Base-by-base conservation (phyloP, 2,113 vertebrate species). In the Triplophysa tibetana region DNA sequence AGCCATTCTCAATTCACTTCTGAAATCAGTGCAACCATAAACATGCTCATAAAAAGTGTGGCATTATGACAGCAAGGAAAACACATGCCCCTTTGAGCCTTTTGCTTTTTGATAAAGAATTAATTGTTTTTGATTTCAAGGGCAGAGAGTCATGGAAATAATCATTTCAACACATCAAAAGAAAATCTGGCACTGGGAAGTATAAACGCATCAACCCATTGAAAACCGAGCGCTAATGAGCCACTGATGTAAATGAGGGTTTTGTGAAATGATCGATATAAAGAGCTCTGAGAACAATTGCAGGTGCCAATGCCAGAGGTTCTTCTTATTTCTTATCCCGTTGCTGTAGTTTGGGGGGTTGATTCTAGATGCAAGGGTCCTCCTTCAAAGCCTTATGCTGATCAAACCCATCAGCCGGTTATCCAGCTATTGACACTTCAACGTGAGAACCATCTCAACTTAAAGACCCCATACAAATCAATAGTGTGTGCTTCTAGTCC, bases 181-280 rank as follows among this genome's bases (percentile, higher is more conserved):
- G 65, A 17, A 65, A 65, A 48, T 50, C 64, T 26, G 43, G 54
- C 56, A 75, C 48, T 7, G 17, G 29, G 64, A 76, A 82, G 58
- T 50, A 70, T 61, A 82, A 79, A 61, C 77, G 66, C 68, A 72
- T 45, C 60, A 66, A 76, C 9, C 70, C 23, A 65, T 12, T 61
- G 61, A 78, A 79, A 78, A 29, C 38, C 3, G 48, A 69, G 14
- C 75, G 58, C 65, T 74, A 84, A 76, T 81, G 66, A 79, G 70
- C 66, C 33, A 13, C 43, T 77, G 77, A 82, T 79, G 52, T 56
- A 79, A 79, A 75, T 50, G 24, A 54, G 45, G 70, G 52, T 77
- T 79, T 78, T 70, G 60, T 58, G 23, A 74, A 81, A 65, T 13
- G 60, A 76, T 81, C 13, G 70, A 79, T 63, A 66, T 81, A 41